A percentile compares a stretch with the other conserved stretches of the same genome.
These are phyloP conservation scores for Hycleus cichorii DNA, from an alignment of 1,140 invertebrate species.

Conservation along the genomic window DNA sequence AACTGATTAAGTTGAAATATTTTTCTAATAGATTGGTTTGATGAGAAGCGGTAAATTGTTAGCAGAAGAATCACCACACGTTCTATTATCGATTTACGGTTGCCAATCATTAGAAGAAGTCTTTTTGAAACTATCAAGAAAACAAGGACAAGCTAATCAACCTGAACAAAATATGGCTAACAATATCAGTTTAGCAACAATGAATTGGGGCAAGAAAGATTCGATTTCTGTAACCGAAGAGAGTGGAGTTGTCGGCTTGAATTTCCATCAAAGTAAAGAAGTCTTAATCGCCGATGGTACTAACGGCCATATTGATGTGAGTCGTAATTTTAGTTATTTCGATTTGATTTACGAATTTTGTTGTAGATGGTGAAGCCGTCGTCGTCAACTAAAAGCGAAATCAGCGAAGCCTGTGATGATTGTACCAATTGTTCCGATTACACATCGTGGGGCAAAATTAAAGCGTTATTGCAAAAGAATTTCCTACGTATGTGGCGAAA, in stretches of 20 bases:
- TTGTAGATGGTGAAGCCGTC: constrained; percentile 23
- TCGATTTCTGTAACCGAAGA: constrained; percentile 76
- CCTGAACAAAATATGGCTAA: constrained; percentile 58
- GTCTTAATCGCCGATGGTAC: constrained; percentile 66
- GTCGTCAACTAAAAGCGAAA: constrained; percentile 21
- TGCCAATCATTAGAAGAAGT: constrained; percentile 86
- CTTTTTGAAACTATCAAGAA: constrained; percentile 81
- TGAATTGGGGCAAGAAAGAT: constrained; percentile 73
- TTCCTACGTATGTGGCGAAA: constrained; percentile 86
- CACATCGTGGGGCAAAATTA: constrained; percentile 39
- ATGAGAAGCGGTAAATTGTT: constrained; percentile 87
- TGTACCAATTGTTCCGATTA: constrained; percentile 40
- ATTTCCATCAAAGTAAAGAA: constrained; percentile 86
- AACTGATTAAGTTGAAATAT: neutral
- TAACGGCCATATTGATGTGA: constrained; percentile 51
- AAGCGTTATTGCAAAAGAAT: constrained; percentile 85
- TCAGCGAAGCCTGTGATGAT: constrained; percentile 32
- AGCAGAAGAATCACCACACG: constrained; percentile 85
- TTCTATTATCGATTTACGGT: constrained; percentile 72
- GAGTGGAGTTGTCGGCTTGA: constrained; percentile 74
- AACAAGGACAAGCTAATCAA: constrained; percentile 35
- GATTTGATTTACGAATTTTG: constrained; percentile 1
- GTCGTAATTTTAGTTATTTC: neutral
- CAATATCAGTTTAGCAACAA: constrained; percentile 69
- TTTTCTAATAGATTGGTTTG: constrained; percentile 69